phyloP scores from a whole-genome alignment of 2,113 vertebrate species.

The Oostethus manadensis region DNA sequence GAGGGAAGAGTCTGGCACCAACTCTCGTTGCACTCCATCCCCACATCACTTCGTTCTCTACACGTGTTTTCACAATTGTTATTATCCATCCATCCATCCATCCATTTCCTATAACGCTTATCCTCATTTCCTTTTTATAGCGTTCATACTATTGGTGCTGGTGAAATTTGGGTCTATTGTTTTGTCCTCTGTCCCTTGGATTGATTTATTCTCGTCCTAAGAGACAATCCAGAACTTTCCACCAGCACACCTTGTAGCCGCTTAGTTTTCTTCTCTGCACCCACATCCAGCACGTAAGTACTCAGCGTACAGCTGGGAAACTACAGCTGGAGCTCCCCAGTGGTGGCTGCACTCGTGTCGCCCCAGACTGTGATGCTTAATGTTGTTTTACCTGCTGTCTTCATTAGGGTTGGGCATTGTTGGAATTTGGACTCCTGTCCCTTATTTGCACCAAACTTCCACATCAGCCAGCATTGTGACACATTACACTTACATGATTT shows the following conservation, averaged over 20 bases:
- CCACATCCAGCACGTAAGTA: background rate
- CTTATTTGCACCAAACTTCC: too few relatives aligned
- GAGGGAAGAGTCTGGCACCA: constrained; percentile 49
- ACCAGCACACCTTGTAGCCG: constrained; percentile 59
- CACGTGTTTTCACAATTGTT: constrained; percentile 53
- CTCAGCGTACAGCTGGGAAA: too few relatives aligned
- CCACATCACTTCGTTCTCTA: constrained; percentile 39
- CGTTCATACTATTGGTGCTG: constrained; percentile 54
- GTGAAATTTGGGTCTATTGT: constrained; percentile 33
- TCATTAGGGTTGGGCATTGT: too few relatives aligned
- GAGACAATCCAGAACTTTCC: constrained; percentile 76
- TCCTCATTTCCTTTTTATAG: constrained; percentile 64
- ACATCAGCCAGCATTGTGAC: too few relatives aligned
- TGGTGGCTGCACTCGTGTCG: too few relatives aligned
- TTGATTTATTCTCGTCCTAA: constrained; percentile 71
- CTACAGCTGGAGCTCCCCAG: too few relatives aligned
- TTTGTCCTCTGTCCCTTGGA: constrained; percentile 40
- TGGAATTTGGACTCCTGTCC: too few relatives aligned
- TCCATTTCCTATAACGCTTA: too few relatives aligned
- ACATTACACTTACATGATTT: too few relatives aligned
- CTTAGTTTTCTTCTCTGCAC: constrained; percentile 7
- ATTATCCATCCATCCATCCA: too few relatives aligned
- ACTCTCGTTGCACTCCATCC: constrained; percentile 47
- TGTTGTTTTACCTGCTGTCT: too few relatives aligned
- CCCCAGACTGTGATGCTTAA: too few relatives aligned